Base-by-base conservation (phyloP, 2,113 vertebrate genomes). In the Paralichthys olivaceus region DNA sequence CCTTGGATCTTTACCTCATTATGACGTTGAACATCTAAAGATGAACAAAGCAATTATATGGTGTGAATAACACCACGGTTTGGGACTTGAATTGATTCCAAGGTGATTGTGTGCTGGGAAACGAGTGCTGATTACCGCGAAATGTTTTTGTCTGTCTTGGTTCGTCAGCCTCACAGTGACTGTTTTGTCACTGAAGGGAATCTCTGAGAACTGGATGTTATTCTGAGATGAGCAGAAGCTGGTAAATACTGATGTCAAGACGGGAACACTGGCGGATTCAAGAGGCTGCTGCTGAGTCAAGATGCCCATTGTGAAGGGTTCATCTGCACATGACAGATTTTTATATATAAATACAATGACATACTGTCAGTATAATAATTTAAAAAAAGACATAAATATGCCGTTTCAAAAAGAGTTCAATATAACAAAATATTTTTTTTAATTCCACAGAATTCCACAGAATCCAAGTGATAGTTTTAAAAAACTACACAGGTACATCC, bases 1-100 rank as follows among this genome's bases (percentile, higher is more conserved):
- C 58, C 72, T 74, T 45, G 56, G 55, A 84, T 80, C 54, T 81
- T 80, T 32, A 45, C 22, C 79, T 85, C 72, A 56, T 80, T 80
- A 82, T 22, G 1, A 32, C 13, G 4, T 34, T 75, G 40, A 29
- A 67, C 56, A 29, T 67, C 79, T 53, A 59, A 1, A 29, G 77
- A 76, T 3, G 22, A 76, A 85, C 72, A 67, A 78, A 72, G 79
- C 45, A 77, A 80, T 84, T 81, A 78, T 26, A 19, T 53, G 55
- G 59, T 68, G 73, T 73, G 79, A 66, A 85, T 28, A 77, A 63
- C 75, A 69, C 20, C 20, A 11, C 1, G 17, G 56, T 64, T 62
- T 45, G n/a, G 53, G 34, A 28, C 61, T 72, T 64, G 77, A 68
- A 77, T 79, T 65, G 56, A 76, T 79, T 81, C 79, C 28, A 49